A percentile compares a stretch with the other conserved stretches of the same genome.
Conservation (phyloP, 2,888 invertebrate species). For the Antitype chi region DNA sequence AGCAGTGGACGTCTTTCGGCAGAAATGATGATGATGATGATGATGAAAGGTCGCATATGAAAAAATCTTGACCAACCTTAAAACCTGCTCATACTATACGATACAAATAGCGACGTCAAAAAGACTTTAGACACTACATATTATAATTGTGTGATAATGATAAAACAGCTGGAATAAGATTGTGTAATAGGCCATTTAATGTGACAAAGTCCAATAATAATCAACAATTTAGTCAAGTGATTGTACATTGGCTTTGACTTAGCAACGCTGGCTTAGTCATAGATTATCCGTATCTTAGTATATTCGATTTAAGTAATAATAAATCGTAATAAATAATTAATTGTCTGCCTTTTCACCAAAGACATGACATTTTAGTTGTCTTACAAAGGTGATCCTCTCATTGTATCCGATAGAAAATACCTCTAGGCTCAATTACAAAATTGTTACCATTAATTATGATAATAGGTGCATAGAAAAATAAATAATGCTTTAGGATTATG, state of each 20-base stretch:
- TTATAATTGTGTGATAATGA: neutral
- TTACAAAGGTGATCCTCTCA: no score
- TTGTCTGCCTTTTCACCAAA: neutral
- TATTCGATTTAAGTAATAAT: neutral
- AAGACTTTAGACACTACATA: neutral
- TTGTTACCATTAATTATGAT: no score
- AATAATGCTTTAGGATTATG: no score
- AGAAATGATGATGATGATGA: no score
- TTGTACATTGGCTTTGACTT: neutral
- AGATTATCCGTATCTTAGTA: constrained; percentile 10
- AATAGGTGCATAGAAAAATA: no score
- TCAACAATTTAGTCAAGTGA: neutral
- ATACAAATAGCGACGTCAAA: neutral
- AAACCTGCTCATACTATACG: no score
- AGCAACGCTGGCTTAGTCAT: constrained; percentile 12
- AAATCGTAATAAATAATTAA: neutral
- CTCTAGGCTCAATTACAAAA: no score
- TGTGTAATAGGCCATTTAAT: neutral
- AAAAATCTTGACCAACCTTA: neutral
- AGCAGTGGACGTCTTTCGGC: no score
- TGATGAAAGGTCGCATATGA: no score
- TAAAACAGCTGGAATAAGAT: neutral
- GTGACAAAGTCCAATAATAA: constrained; percentile 22
- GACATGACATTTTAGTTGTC: no score
- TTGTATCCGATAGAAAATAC: no score